phyloP scores from a whole-genome alignment of 2,797 vertebrate genomes.

The Psittacula echo region DNA sequence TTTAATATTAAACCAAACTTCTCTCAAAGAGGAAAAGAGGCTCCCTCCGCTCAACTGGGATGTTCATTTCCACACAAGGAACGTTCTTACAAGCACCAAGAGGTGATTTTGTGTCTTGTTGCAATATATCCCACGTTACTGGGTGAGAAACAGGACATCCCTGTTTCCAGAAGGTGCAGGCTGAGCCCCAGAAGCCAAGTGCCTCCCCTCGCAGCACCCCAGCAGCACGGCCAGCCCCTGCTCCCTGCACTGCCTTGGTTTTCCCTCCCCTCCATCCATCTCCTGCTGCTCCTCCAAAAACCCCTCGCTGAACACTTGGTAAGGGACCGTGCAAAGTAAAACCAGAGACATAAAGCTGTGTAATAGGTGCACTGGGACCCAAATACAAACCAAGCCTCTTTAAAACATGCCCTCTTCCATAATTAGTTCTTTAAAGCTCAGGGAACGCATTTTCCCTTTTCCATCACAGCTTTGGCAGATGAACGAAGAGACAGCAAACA shows the following conservation, averaged over 20 bases:
- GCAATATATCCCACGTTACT: not conserved
- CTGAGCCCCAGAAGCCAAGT: not conserved
- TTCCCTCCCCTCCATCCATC: not conserved
- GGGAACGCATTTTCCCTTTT: not conserved
- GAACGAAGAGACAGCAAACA: not conserved
- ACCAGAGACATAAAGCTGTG: not conserved
- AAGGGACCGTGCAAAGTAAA: not conserved
- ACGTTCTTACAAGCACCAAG: fast-evolving
- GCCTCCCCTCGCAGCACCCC: not conserved
- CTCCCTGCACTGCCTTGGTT: not conserved
- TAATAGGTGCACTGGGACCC: fast-evolving
- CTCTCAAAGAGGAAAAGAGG: not conserved
- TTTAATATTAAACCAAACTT: not conserved
- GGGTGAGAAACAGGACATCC: not conserved
- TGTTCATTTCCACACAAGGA: not conserved
- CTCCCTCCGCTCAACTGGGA: not conserved
- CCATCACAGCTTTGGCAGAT: not conserved
- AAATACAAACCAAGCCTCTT: not conserved
- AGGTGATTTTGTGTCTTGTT: not conserved
- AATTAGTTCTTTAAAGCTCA: not conserved
- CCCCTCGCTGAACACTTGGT: not conserved
- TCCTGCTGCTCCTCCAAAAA: not conserved
- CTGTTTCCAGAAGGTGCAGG: not conserved
- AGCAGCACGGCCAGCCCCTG: not conserved
- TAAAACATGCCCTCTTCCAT: not conserved